Percentiles rank a stretch among this genome's conserved stretches.
Conservation (phyloP, 2,888 invertebrate genomes). For the Lepetodrilus schrolli region DNA sequence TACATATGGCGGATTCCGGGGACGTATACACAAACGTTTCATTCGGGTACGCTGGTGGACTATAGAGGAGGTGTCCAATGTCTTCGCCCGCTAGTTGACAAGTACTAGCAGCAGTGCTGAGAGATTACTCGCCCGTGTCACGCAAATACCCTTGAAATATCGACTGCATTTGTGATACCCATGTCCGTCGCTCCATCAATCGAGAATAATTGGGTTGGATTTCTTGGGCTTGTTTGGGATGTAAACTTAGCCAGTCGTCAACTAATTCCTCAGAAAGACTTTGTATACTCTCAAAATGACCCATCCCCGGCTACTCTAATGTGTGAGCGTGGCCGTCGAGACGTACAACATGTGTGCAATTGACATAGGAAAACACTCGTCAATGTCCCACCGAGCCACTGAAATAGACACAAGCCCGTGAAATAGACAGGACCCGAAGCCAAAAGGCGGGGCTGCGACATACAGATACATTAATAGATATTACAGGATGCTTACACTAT, state of each 20-base stretch:
- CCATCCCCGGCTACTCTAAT: conserved; percentile 22
- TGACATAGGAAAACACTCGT: background rate
- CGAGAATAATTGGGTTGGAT: conserved; percentile 18
- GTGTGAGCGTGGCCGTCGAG: background rate
- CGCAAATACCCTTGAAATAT: conserved; percentile 16
- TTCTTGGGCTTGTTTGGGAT: conserved; percentile 17
- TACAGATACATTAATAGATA: no score
- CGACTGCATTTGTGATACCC: background rate
- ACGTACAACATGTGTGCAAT: background rate
- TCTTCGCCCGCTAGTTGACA: no score
- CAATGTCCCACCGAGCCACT: conserved; percentile 7
- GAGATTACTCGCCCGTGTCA: conserved; percentile 18
- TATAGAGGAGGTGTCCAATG: no score
- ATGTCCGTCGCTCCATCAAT: conserved; percentile 10
- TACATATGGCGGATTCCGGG: no score
- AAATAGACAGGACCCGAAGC: conserved; percentile 2
- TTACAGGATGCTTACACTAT: no score
- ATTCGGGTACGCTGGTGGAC: no score
- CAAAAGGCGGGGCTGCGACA: no score
- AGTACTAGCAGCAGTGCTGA: no score
- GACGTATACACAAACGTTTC: no score
- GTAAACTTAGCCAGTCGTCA: conserved; percentile 21
- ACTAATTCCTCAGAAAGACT: background rate
- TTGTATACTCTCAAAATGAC: background rate
- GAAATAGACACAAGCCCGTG: background rate